These are phyloP conservation scores for Eudasyphora cyanicolor DNA, from an alignment of 2,888 invertebrate species.

Conservation along the genomic window DNA sequence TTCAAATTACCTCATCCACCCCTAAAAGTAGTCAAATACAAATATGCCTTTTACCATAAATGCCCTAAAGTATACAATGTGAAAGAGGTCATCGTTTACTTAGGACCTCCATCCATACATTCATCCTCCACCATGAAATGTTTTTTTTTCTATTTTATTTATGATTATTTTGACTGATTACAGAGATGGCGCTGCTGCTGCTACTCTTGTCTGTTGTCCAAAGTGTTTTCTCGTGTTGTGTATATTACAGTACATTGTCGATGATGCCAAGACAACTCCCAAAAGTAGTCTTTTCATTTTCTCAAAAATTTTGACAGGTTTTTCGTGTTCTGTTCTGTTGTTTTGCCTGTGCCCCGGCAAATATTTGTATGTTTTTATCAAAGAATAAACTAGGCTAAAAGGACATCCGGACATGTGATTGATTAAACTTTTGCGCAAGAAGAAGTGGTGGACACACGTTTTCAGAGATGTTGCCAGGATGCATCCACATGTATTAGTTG, in stretches of 20 bases:
- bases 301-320: not conserved
- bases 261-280: not conserved
- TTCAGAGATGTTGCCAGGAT: not conserved
- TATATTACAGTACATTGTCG: too few relatives aligned
- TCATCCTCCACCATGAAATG: not conserved
- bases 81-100: not conserved
- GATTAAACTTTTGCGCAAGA: conserved; percentile 12
- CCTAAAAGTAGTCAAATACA: not conserved
- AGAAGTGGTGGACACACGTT: not conserved
- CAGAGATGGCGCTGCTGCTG: not conserved
- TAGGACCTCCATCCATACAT: not conserved
- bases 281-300: not conserved
- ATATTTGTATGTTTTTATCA: too few relatives aligned
- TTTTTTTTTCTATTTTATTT: conserved; percentile 13
- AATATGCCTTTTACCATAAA: not conserved
- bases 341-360: not conserved
- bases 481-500: not conserved
- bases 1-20: too few relatives aligned
- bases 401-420: not conserved
- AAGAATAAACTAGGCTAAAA: not conserved
- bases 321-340: too few relatives aligned
- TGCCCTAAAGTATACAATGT: not conserved
- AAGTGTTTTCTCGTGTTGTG: not conserved
- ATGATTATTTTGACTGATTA: conserved; percentile 13
- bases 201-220: too few relatives aligned